Base-by-base conservation (phyloP, 2,113 vertebrate genomes). In the Oncorhynchus kisutch region DNA sequence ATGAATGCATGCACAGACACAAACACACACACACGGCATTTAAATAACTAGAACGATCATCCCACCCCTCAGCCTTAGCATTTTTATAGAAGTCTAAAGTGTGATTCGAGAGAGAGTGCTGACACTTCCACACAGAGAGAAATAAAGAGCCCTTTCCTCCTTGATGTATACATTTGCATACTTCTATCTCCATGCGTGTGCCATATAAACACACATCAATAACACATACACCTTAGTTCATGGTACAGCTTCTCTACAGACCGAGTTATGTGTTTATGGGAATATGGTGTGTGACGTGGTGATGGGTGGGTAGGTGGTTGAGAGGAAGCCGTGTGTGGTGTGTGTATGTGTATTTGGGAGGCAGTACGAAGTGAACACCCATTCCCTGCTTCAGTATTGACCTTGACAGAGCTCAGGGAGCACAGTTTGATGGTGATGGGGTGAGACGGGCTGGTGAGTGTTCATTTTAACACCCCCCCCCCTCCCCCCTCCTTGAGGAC, bases 81-180 rank as follows among this genome's bases (percentile, higher is more conserved):
- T 85, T 85, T 82, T 84, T 82, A 88, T 74, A 74, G 69, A 75
- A 54, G 72, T 7, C 49, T 66, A 78, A 87, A 45, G 39, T 45
- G 2, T 83, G 77, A 88, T 12, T 45, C 8, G 79, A 45, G 39
- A 45, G 9, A 45, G 9, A 45, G 39, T 11, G 77, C 60, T 78
- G 82, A 76, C 71, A 70, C 82, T 77, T 80, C 70, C 71, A 69
- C 70, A 72, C 67, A 84, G 73, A 84, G 81, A 82, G 86, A 75
- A 84, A 45, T 45, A 11, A 45, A 82, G 74, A 82, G 79, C 70
- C n/a, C 54, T 57, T 20, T 14, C 9, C 78, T 74, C 49, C 62
- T 78, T 82, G 83, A 86, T 86, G 82, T 86, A 77, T 74, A 81
- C 78, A 85, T 88, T 86, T 88, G 79, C 87, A 85, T 83, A 83